Percentiles rank a stretch among this genome's conserved stretches.
Conservation (phyloP, 2,888 invertebrate genomes). For the Eristalinus sepulchralis region DNA sequence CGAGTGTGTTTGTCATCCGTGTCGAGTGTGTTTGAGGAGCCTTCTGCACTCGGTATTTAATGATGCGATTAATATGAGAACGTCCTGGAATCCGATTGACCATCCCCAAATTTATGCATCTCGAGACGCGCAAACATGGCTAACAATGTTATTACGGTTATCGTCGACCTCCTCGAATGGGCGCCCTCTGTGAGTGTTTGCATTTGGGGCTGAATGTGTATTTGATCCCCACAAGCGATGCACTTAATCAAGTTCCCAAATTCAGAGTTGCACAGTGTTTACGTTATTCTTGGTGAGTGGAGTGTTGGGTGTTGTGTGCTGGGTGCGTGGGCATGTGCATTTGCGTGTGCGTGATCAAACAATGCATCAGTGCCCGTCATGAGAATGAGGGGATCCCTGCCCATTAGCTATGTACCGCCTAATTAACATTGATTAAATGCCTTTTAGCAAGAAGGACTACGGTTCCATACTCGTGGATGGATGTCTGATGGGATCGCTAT, state of each 20-base stretch:
- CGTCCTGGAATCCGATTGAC: constrained; percentile 13
- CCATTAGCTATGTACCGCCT: constrained; percentile 46
- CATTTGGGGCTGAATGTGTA: background rate
- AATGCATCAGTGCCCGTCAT: background rate
- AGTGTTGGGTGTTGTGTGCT: background rate
- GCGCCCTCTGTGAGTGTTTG: constrained; percentile 9
- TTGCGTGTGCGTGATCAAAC: constrained; percentile 6
- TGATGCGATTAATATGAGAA: constrained; percentile 65
- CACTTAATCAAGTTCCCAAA: constrained; percentile 60
- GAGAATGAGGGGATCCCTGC: constrained; percentile 37
- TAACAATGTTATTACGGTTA: constrained; percentile 44
- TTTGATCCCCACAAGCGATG: constrained; percentile 9
- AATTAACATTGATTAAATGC: constrained; percentile 66
- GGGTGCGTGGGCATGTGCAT: background rate
- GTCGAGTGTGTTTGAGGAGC: background rate
- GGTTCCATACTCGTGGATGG: background rate
- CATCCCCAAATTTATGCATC: constrained; percentile 28
- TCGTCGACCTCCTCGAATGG: constrained; percentile 7
- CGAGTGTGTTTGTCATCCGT: constrained; percentile 26
- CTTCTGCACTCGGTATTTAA: constrained; percentile 40
- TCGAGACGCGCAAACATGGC: constrained; percentile 33
- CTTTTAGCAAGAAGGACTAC: constrained; percentile 29
- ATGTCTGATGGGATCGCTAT: constrained; percentile 31
- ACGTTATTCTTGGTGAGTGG: constrained; percentile 25
- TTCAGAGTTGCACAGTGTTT: constrained; percentile 48